These are phyloP conservation scores for Xylophagus ater DNA, from an alignment of 2,888 invertebrate species.

Conservation along the genomic window DNA sequence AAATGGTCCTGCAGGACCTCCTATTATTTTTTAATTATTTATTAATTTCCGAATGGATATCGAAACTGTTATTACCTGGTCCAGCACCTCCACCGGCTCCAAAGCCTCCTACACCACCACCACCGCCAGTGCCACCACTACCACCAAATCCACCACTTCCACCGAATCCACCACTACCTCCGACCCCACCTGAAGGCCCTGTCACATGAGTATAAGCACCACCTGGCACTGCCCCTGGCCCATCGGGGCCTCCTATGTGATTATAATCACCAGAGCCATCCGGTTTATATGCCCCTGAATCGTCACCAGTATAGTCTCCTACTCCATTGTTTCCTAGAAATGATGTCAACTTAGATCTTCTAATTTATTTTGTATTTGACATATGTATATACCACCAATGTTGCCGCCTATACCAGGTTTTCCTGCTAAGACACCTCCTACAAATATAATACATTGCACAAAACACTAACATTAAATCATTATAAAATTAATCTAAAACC, in stretches of 20 bases:
- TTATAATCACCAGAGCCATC: conserved; percentile 15
- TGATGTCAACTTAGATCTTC: background rate
- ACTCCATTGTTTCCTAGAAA: background rate
- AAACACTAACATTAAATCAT: too few relatives aligned
- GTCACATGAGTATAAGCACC: conserved; percentile 9
- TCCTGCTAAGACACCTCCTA: background rate
- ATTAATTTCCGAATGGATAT: background rate
- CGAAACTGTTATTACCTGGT: conserved; percentile 30
- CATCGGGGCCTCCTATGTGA: conserved; percentile 16
- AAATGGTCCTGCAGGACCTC: conserved; percentile 22
- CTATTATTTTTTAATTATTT: background rate
- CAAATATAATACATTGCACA: background rate
- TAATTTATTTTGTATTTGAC: background rate
- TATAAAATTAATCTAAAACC: background rate
- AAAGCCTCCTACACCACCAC: conserved; percentile 35
- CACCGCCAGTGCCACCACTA: conserved; percentile 44
- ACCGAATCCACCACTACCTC: conserved; percentile 16
- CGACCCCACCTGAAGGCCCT: conserved; percentile 14
- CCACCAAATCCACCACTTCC: conserved; percentile 6
- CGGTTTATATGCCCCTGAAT: conserved; percentile 10
- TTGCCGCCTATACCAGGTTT: background rate
- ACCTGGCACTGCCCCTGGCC: conserved; percentile 18
- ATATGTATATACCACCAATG: background rate
- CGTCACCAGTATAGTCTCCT: conserved; percentile 7
- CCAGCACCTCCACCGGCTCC: conserved; percentile 29